Base-by-base conservation (phyloP, 2,888 invertebrate species). In the Cataglyphis rosenhaueri region DNA sequence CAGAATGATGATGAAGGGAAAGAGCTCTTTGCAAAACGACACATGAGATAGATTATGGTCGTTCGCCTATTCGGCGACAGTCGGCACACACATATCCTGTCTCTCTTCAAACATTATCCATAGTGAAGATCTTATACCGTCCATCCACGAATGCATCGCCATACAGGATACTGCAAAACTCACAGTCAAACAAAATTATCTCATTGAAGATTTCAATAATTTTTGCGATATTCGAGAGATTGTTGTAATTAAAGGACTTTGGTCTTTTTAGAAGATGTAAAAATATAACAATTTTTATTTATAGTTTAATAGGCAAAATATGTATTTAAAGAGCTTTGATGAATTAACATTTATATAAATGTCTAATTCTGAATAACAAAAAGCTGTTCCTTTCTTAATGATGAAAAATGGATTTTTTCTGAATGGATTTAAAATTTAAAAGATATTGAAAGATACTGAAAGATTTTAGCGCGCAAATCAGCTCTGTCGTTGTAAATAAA, bases 21-120 rank as follows among this genome's bases (percentile, higher is more conserved):
- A 75, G 62, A 81, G 62, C 38, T 64, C 64, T 78, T 66, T 25
- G 57, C 78, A 52, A 66, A 64, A 61, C 61, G 78, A 61, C 41
- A 65, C 21, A 52, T n/a, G 66, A 82, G 59, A 82, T 82, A 61
- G 82, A 82, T 82, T 68, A 68, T 15, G 48, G 78, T 66, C 66
- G 59, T 82, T 82, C 62, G 76, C 82, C 66, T 44, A 65, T 57
- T 59, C 35, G 57, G 66, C 78, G 66, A 59, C 44, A 32, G 48
- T 38, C 82, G 66, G 15, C 55, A 66, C 78, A 48, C 52, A 52
- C n/a, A n/a, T 62, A 62, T 82, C 21, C 44, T 55, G 74, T 38
- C 29, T 62, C 62, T 62, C 18, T 44, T 32, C 35, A 44, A 44
- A 75, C 62, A 21, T 55, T 81, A 62, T 64, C 62, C 44, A 35